These are phyloP conservation scores for Alligator sinensis DNA, from an alignment of 2,113 vertebrate species.

Conservation along the genomic window DNA sequence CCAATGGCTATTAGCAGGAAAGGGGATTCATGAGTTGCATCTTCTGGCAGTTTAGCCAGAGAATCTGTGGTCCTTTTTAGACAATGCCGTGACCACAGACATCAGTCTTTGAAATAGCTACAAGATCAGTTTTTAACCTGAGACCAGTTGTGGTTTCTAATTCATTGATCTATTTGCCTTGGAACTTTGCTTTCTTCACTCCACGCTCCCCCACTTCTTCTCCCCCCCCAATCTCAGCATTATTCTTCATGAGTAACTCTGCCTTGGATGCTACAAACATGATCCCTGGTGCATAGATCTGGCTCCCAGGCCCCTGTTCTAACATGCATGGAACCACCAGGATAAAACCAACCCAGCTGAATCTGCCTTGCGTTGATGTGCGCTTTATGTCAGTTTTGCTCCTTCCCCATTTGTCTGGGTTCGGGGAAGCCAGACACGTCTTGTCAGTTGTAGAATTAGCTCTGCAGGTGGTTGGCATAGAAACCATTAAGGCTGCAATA, in stretches of 20 bases:
- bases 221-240: background rate
- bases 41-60: background rate
- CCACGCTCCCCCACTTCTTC: too few relatives aligned
- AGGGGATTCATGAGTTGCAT: background rate
- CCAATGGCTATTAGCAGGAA: background rate
- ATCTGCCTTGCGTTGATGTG: slow-evolving; percentile 60
- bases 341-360: slow-evolving; percentile 64
- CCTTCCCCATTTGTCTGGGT: background rate
- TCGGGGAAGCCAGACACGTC: slow-evolving; percentile 15
- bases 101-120: background rate
- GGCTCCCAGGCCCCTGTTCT: background rate
- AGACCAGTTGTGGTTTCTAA: background rate
- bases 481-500: slow-evolving; percentile 24
- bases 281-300: too few relatives aligned
- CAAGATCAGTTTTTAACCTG: background rate
- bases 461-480: slow-evolving; percentile 62
- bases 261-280: background rate
- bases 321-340: slow-evolving; percentile 76
- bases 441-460: background rate
- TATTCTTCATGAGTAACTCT: background rate
- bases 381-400: slow-evolving; percentile 63
- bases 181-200: background rate
- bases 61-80: background rate
- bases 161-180: background rate
- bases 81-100: background rate